Percentiles rank a stretch among this genome's conserved stretches.
Conservation (phyloP, 2,113 vertebrate genomes). For the Cricetomys ansorgei region DNA sequence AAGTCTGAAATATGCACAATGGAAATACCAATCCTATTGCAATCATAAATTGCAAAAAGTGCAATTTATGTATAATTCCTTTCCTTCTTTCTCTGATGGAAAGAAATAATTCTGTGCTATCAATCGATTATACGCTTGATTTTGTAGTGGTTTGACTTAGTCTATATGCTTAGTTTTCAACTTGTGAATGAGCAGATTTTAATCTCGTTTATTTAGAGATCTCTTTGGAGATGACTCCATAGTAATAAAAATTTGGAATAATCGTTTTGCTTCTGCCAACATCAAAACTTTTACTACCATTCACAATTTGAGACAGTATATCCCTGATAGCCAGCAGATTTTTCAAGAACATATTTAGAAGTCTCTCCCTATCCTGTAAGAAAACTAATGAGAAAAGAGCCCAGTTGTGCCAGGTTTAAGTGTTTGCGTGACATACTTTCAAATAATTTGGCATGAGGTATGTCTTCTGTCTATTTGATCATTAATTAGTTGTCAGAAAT, state of each 20-base stretch:
- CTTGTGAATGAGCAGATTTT: not conserved
- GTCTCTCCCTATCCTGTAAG: not conserved
- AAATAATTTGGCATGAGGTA: slow-evolving; percentile 16
- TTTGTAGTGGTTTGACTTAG: not conserved
- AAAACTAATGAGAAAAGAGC: slow-evolving; percentile 29
- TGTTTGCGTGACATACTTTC: not conserved
- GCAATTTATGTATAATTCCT: not conserved
- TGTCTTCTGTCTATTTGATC: slow-evolving; percentile 8
- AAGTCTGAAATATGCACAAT: not conserved
- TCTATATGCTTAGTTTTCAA: not conserved
- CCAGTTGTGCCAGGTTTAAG: slow-evolving; percentile 23
- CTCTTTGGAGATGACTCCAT: not conserved
- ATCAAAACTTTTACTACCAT: not conserved
- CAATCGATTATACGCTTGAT: too few species aligned
- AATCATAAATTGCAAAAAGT: too few species aligned
- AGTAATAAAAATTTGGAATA: not conserved
- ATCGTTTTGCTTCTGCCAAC: not conserved
- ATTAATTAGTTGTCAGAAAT: slow-evolving; percentile 64
- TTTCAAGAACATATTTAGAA: not conserved
- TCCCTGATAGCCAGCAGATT: not conserved
- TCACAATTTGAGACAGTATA: not conserved
- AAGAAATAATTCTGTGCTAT: not conserved
- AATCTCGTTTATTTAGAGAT: not conserved
- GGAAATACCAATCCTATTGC: not conserved
- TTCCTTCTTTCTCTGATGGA: not conserved